Evolutionary conservation across 2,888 invertebrate species (phyloP).

Genomic region (Amiota minor): DNA sequence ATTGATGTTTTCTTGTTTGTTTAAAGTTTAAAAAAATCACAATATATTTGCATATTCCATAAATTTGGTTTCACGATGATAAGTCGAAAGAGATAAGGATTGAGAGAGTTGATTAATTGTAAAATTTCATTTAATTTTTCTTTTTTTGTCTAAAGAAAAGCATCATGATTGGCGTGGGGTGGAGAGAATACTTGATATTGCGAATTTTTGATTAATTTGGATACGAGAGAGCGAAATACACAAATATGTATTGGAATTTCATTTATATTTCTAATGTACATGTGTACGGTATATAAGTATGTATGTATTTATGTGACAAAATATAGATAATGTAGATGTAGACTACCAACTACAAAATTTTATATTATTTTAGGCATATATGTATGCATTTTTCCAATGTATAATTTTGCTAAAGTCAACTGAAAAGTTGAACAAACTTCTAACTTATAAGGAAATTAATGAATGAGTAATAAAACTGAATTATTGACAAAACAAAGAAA

Average conservation of each 20-base stretch:
- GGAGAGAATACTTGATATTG: too few species aligned
- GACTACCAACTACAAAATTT: too few species aligned
- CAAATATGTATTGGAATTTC: too few species aligned
- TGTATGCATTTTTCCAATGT: neutral
- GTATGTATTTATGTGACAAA: neutral
- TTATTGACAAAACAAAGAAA: neutral
- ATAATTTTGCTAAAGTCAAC: constrained; percentile 15
- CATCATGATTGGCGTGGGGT: neutral
- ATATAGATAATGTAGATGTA: neutral
- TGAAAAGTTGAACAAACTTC: neutral
- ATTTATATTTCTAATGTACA: too few species aligned
- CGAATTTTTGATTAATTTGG: too few species aligned
- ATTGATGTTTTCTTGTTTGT: constrained; percentile 31
- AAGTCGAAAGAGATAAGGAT: neutral
- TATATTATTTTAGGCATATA: neutral
- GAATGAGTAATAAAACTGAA: neutral
- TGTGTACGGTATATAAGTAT: neutral
- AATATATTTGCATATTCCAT: constrained; percentile 52
- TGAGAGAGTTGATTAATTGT: neutral
- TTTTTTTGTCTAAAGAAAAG: neutral
- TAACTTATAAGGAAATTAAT: neutral
- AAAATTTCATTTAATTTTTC: neutral
- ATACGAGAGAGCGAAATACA: too few species aligned
- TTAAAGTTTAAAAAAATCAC: constrained; percentile 50
- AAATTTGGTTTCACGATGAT: constrained; percentile 42